These are phyloP conservation scores for Yponomeuta plumbellus DNA, from an alignment of 2,888 invertebrate species.

Conservation along the genomic window DNA sequence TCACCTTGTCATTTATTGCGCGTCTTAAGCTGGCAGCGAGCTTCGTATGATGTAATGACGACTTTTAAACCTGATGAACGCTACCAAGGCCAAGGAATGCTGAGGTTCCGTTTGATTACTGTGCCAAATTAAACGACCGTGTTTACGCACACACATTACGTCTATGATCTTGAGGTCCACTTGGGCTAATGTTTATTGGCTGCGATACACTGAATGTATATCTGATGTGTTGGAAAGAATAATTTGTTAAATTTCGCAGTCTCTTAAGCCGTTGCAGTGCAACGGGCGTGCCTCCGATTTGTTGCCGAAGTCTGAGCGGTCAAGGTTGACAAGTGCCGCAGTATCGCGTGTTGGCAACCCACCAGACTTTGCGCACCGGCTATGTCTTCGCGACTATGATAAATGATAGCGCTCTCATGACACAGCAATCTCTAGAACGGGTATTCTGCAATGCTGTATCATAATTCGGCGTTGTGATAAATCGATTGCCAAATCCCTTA, in stretches of 20 bases:
- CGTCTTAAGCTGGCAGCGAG: constrained; percentile 22
- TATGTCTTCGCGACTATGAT: constrained; percentile 10
- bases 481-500: constrained; percentile 2
- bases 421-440: neutral
- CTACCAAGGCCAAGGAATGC: constrained; percentile 40
- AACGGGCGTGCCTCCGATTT: constrained; percentile 40
- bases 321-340: constrained; percentile 68
- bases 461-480: neutral
- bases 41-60: constrained; percentile 40
- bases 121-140: neutral
- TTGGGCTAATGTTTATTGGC: no score
- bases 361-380: constrained; percentile 37
- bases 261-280: constrained; percentile 17
- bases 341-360: constrained; percentile 53
- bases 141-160: no score
- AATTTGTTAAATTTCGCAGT: no score
- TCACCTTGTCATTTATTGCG: neutral
- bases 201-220: no score
- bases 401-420: neutral
- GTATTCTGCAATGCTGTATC: neutral
- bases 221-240: no score
- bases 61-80: constrained; percentile 37
- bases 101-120: constrained; percentile 16
- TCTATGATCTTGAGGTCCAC: no score
- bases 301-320: constrained; percentile 47